phyloP scores from a whole-genome alignment of 2,888 invertebrate species.

The Gastrophysa polygoni region DNA sequence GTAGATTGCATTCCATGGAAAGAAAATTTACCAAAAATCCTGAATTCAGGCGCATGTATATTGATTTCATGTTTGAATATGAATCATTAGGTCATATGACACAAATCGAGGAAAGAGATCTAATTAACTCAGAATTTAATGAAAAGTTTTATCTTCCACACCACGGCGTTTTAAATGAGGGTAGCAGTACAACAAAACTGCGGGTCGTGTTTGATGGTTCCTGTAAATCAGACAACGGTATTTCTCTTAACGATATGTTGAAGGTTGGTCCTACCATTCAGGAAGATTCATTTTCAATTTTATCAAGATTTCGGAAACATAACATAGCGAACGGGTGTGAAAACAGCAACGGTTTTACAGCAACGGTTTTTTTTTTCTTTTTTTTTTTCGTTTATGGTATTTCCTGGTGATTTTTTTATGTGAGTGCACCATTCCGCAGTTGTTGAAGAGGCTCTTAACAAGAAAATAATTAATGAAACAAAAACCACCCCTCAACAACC shows the following conservation, averaged over 20 bases:
- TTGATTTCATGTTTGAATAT: background rate
- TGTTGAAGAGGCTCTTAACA: no score
- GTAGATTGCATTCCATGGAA: background rate
- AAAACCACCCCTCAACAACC: no score
- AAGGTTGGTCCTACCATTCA: constrained; percentile 26
- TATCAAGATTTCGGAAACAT: constrained; percentile 17
- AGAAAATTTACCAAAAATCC: background rate
- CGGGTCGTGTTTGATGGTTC: constrained; percentile 24
- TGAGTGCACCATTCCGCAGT: no score
- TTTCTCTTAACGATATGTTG: constrained; percentile 26
- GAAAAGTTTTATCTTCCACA: constrained; percentile 12
- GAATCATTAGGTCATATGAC: background rate
- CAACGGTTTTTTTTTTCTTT: no score
- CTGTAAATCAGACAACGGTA: constrained; percentile 19
- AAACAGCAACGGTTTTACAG: no score
- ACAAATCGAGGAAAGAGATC: no score
- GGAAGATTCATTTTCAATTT: constrained; percentile 21
- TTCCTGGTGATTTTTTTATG: no score
- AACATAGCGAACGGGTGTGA: no score
- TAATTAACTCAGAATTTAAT: background rate
- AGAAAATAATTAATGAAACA: no score
- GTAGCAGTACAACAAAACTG: constrained; percentile 19
- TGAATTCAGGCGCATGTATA: background rate
- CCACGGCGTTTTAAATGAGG: constrained; percentile 16
- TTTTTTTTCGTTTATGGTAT: no score